These are phyloP conservation scores for Ypsolopha sequella DNA, from an alignment of 2,888 invertebrate species.

Conservation along the genomic window DNA sequence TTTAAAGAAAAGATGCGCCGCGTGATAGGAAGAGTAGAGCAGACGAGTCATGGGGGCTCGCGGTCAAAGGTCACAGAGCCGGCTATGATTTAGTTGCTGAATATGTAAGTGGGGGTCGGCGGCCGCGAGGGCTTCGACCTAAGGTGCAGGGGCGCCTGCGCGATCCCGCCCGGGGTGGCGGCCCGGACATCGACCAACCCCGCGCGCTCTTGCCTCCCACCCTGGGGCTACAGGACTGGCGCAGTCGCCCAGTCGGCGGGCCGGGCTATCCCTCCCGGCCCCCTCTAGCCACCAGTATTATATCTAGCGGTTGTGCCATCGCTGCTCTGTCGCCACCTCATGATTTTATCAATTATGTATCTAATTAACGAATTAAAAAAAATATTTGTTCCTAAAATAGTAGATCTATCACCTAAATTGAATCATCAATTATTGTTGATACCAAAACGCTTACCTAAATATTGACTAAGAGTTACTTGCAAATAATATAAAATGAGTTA, in stretches of 20 bases:
- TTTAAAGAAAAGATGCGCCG: too few species aligned
- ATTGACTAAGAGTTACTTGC: too few species aligned
- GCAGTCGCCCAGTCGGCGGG: neutral
- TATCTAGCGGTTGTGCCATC: neutral
- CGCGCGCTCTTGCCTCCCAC: neutral
- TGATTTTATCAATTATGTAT: too few species aligned
- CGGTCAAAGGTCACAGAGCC: neutral
- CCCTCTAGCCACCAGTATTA: slow-evolving; percentile 3
- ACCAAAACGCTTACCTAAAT: too few species aligned
- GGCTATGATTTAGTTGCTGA: neutral
- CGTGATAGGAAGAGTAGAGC: too few species aligned
- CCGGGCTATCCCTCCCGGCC: neutral
- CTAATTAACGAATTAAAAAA: neutral
- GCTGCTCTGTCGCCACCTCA: neutral
- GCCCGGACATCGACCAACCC: slow-evolving; percentile 42
- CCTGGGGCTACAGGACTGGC: neutral
- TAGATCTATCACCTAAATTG: too few species aligned
- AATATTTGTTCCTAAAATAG: neutral
- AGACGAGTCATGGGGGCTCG: neutral
- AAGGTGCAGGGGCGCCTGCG: slow-evolving; percentile 47
- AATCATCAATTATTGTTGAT: too few species aligned
- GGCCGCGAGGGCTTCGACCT: slow-evolving; percentile 62
- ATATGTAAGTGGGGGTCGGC: slow-evolving; percentile 48
- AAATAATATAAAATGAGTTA: neutral
- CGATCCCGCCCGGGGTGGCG: slow-evolving; percentile 34